phyloP scores from a whole-genome alignment of 2,888 invertebrate genomes.

The Smittia sp. region DNA sequence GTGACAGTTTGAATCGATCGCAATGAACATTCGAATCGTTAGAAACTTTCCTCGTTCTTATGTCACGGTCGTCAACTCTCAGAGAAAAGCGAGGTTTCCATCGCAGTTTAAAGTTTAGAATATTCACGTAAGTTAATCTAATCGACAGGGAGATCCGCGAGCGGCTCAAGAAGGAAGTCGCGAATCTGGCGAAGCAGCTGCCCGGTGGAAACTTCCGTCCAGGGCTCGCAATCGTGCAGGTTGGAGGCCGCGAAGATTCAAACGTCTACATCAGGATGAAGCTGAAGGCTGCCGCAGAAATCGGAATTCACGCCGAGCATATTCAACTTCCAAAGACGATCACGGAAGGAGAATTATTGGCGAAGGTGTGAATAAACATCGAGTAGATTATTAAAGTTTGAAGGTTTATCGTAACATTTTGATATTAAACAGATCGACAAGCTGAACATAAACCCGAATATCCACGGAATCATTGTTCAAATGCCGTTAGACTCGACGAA shows the following conservation, averaged over 20 bases:
- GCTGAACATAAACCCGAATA: slow-evolving; percentile 71
- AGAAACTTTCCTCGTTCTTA: neutral
- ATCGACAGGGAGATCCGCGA: slow-evolving; percentile 66
- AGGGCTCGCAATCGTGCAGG: slow-evolving; percentile 89
- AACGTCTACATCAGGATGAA: slow-evolving; percentile 98
- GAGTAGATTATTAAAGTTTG: neutral
- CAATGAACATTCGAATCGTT: neutral
- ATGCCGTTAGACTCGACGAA: slow-evolving; percentile 87
- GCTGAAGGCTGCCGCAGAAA: slow-evolving; percentile 83
- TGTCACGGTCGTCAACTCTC: neutral
- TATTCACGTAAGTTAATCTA: neutral
- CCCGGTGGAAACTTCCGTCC: slow-evolving; percentile 63
- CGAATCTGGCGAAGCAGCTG: slow-evolving; percentile 57
- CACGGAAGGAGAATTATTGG: slow-evolving; percentile 67
- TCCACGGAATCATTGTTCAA: slow-evolving; percentile 96
- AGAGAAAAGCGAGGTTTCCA: neutral
- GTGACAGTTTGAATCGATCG: neutral
- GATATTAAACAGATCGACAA: neutral
- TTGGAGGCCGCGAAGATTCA: slow-evolving; percentile 94
- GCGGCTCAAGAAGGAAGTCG: slow-evolving; percentile 66
- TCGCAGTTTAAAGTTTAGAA: neutral
- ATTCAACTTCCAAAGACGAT: slow-evolving; percentile 74
- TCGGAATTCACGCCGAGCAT: slow-evolving; percentile 82
- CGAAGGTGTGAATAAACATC: slow-evolving; percentile 46
- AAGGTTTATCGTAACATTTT: neutral